Evolutionary conservation across 2,113 vertebrate genomes (phyloP), one percentile per base, ranked within the genome.

Genomic region (Lipophrys pholis): DNA sequence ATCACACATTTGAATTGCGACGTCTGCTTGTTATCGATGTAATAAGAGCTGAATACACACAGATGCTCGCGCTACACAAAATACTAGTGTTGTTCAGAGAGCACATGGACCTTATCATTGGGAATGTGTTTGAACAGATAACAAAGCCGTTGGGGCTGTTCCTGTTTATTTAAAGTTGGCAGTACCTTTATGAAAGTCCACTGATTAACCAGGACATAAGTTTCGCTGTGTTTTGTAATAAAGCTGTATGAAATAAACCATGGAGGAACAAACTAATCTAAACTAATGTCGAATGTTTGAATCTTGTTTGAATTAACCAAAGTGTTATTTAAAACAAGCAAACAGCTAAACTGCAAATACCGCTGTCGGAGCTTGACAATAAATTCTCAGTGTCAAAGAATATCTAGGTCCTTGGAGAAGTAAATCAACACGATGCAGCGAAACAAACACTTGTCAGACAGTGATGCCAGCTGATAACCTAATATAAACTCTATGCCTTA

Each of bases 191-290:
- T 45, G 7, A 46, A 48, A 6, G n/a, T 49, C 52, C 53, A 69
- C 8, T 75, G 40, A 75, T 78, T 78, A 81, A 86, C 76, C 43
- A 68, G 12, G 30, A 8, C 14, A 38, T 0, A 7, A 11, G 40
- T 66, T 16, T 45, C 11, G 12, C 6, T 11, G 46, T 46, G 45
- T 51, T 42, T 38, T 12, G 3, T 9, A 6, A 12, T 4, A 43
- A 12, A 10, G 10, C 42, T 43, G 9, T 6, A 12, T 30, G 43
- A 43, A 35, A 5, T 11, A 21, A 11, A 6, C 14, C 7, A n/a
- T 4, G 12, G 41, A 41, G 11, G 8, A 11, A 11, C 43, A 12
- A 45, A 6, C 14, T 14, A 5, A 30, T 30, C 4, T 2, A 30
- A 30, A 30, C 2, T 30, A 30, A 30, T 30, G 21, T 30, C 21